Percentiles rank a stretch among this genome's conserved stretches.
These are phyloP conservation scores for Eupeodes latifasciatus DNA, from an alignment of 2,888 invertebrate species.

Conservation along the genomic window DNA sequence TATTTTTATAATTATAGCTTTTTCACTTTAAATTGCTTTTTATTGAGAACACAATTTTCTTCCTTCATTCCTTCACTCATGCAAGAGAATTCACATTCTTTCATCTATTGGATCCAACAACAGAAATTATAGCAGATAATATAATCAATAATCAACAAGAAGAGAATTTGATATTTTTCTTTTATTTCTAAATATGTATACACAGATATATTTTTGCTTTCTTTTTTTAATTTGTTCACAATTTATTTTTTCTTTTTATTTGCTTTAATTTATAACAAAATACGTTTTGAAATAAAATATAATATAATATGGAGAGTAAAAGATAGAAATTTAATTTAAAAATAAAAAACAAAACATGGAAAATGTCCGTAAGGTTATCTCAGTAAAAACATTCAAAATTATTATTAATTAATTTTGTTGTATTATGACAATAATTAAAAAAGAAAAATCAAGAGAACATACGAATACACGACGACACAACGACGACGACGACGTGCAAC, in stretches of 20 bases:
- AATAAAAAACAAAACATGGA: conserved; percentile 27
- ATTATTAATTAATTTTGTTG: conserved; percentile 25
- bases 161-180: conserved; percentile 39
- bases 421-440: conserved; percentile 43
- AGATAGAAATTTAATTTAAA: conserved; percentile 18
- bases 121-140: conserved; percentile 64
- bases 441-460: conserved; percentile 63
- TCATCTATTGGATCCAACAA: conserved; percentile 62
- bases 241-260: conserved; percentile 1
- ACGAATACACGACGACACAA: conserved; percentile 43
- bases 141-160: conserved; percentile 70
- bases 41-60: conserved; percentile 60
- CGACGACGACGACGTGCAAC: conserved; percentile 70
- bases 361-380: conserved; percentile 53
- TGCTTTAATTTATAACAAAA: conserved; percentile 24
- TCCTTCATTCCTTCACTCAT: conserved; percentile 50
- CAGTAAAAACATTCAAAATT: conserved; percentile 50
- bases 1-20: conserved; percentile 47
- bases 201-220: conserved; percentile 31
- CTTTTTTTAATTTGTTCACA: conserved; percentile 58
- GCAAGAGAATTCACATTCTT: conserved; percentile 41
- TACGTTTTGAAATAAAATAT: conserved; percentile 51
- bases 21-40: conserved; percentile 65
- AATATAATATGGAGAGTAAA: conserved; percentile 39
- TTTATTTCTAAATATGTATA: neutral